Percentiles rank a stretch among this genome's conserved stretches.
Evolutionary conservation across 2,797 vertebrate species (phyloP).

Genomic region (Alectoris magna): DNA sequence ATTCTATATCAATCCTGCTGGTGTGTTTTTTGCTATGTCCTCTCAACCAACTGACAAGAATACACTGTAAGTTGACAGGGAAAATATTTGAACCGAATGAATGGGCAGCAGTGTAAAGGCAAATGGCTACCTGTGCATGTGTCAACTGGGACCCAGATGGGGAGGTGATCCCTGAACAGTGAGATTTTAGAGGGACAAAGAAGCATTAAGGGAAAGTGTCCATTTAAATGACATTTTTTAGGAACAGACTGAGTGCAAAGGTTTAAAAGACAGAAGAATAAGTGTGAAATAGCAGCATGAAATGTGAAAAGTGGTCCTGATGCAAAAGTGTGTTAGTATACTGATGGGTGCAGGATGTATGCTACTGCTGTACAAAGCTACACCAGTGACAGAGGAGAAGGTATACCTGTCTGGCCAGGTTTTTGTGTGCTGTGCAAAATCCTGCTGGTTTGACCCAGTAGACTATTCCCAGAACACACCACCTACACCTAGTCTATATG

Average conservation of each 20-base stretch:
- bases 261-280: neutral
- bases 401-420: neutral
- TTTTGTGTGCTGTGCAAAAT: neutral
- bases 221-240: neutral
- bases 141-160: rapidly evolving
- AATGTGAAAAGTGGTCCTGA: neutral
- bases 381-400: rapidly evolving
- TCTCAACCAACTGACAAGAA: too few relatives aligned
- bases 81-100: too few relatives aligned
- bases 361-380: neutral
- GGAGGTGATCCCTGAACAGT: neutral
- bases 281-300: neutral
- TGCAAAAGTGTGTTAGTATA: rapidly evolving
- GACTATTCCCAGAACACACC: too few relatives aligned
- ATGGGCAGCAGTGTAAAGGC: neutral
- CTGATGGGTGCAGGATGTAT: neutral
- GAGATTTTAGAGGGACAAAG: neutral
- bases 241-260: neutral
- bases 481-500: too few relatives aligned
- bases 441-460: rapidly evolving
- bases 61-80: neutral
- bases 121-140: neutral
- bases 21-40: neutral
- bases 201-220: neutral
- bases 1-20: neutral